These are phyloP conservation scores for Rousettus madagascariensis DNA, from an alignment of 2,797 vertebrate genomes.

Conservation along the genomic window DNA sequence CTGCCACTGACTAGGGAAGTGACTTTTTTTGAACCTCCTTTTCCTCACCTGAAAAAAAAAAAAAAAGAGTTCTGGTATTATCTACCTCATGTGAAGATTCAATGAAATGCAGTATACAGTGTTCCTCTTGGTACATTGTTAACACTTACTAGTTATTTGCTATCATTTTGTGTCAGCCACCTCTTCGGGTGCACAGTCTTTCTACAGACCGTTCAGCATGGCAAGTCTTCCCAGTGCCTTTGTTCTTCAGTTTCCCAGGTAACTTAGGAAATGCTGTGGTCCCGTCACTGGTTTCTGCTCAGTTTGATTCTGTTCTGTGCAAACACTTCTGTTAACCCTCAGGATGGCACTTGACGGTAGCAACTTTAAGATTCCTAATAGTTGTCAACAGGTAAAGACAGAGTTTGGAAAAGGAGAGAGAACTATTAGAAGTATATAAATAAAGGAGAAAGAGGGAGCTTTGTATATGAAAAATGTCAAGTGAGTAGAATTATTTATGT, in stretches of 20 bases:
- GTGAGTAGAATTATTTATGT: background rate
- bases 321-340: background rate
- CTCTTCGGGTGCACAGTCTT: background rate
- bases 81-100: too few species aligned
- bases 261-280: background rate
- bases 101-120: fast-evolving
- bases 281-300: background rate
- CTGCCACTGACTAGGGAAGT: background rate
- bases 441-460: background rate
- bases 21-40: background rate
- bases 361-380: background rate
- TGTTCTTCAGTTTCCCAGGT: background rate
- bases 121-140: fast-evolving
- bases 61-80: background rate
- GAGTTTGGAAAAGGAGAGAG: background rate
- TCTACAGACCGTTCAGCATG: background rate
- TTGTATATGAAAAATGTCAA: background rate
- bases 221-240: background rate
- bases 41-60: background rate
- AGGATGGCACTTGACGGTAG: background rate
- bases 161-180: fast-evolving
- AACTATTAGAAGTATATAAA: background rate
- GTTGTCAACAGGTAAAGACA: background rate
- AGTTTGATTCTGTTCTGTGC: background rate
- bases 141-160: background rate